Evolutionary conservation across 2,888 invertebrate genomes (phyloP), one percentile per base, ranked within the genome.

Genomic region (Petrophora chlorosata): DNA sequence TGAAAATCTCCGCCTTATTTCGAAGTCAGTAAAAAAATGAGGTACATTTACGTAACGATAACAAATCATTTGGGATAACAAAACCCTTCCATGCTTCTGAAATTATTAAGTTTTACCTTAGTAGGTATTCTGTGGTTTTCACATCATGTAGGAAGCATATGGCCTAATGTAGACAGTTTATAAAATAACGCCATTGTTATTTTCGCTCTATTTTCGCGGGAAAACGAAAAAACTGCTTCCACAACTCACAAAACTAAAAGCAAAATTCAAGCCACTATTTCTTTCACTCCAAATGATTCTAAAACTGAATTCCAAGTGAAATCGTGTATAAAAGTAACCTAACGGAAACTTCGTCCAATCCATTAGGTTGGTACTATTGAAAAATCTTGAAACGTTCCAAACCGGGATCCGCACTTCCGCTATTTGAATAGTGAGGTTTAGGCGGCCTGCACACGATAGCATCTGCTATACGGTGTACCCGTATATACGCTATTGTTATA

Each of bases 341-440:
- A 25, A 17, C 23, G 13, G 5, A 40, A 43, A 44, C 28, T 43
- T 48, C 39, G 22, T 36, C 40, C 56, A 53, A 59, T 52, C 59
- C 53, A 59, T 59, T 59, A 56, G 26, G 44, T 51, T 38, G 42
- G 42, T 47, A 49, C 38, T 38, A 56, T 59, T 59, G 59, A 56
- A 59, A 59, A 59, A 59, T 59, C 56, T 52, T 53, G 28, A 16
- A 49, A 52, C 49, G 38, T 56, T 59, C 36, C 40, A 38, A 49
- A 43, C 40, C 16, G 33, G 33, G 48, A 23, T 42, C 35, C 22
- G 26, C 19, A 12, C 28, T 43, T 29, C 40, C 36, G 10, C 33
- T 43, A 56, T 53, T 52, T 56, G 46, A 59, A 59, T 56, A 56
- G 52, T 49, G 29, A 17, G 7, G 23, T 14, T 45, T 34, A 56